Conservation (phyloP, 2,113 vertebrate species). For the Clupea harengus region DNA sequence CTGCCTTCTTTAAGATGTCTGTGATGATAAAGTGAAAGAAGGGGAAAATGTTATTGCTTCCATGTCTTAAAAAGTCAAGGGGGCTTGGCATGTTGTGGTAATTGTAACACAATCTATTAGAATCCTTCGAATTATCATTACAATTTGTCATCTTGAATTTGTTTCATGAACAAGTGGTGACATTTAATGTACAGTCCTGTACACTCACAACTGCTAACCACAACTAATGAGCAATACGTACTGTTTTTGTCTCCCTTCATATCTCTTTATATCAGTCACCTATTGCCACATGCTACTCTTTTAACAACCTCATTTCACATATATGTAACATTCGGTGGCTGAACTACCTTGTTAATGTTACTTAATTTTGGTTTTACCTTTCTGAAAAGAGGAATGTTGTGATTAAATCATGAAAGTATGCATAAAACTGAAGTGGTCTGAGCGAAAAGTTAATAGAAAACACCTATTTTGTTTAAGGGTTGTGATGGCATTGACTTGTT, state of each 20-base stretch:
- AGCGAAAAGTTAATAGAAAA: slow-evolving; percentile 13
- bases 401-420: neutral
- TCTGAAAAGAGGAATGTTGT: neutral
- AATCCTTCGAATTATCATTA: no score
- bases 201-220: neutral
- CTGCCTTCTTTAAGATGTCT: neutral
- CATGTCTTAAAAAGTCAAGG: neutral
- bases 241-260: no score
- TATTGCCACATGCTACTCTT: no score
- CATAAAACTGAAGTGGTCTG: neutral
- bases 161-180: no score
- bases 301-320: no score
- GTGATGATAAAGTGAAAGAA: neutral
- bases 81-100: neutral
- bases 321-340: no score
- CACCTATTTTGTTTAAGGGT: slow-evolving; percentile 42
- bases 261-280: no score
- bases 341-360: no score
- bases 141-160: no score
- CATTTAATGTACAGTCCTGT: neutral
- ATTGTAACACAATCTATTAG: no score
- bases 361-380: neutral
- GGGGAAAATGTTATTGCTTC: neutral
- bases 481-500: slow-evolving; percentile 79
- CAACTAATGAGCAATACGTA: neutral